Evolutionary conservation across 1,140 invertebrate genomes (phyloP), one percentile per base, ranked within the genome.

Genomic region (Drosophila pruinosa): DNA sequence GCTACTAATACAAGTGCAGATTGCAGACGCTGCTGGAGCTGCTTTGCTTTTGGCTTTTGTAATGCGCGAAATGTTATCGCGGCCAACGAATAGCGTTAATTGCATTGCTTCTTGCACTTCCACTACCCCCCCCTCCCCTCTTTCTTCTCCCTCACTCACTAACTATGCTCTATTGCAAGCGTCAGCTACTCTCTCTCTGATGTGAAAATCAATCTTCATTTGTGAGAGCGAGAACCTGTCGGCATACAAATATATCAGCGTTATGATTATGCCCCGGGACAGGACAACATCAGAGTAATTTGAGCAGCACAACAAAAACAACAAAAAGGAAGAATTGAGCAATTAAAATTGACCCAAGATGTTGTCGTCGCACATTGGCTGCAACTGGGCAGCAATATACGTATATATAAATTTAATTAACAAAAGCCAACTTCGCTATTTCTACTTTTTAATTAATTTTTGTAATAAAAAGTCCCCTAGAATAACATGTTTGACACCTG

Each of bases 331-430:
- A 15, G 41, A 64, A 70, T 52, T 61, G 56, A 59, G 65, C 81
- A 86, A 86, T 88, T 88, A 86, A 88, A 86, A 59, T 69, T 82
- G 82, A 78, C 82, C 81, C 77, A 88, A 86, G 82, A 72, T 72
- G 67, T 58, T 70, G 74, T 74, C 56, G 54, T 19, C n/a, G 76
- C 48, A 72, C 63, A 21, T 52, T 65, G 52, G 41, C 31, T 28
- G n/a, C 8, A 21, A 34, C 6, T 58, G 14, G 1, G 12, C n/a
- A n/a, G n/a, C n/a, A n/a, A n/a, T n/a, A n/a, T n/a, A n/a, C n/a
- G n/a, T n/a, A n/a, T n/a, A n/a, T n/a, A n/a, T n/a, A n/a, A n/a
- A n/a, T n/a, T n/a, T n/a, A n/a, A n/a, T n/a, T n/a, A n/a, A n/a
- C n/a, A n/a, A n/a, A n/a, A n/a, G n/a, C n/a, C n/a, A n/a, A n/a